Base-by-base conservation (phyloP, 2,888 invertebrate species). In the Amiota communis region DNA sequence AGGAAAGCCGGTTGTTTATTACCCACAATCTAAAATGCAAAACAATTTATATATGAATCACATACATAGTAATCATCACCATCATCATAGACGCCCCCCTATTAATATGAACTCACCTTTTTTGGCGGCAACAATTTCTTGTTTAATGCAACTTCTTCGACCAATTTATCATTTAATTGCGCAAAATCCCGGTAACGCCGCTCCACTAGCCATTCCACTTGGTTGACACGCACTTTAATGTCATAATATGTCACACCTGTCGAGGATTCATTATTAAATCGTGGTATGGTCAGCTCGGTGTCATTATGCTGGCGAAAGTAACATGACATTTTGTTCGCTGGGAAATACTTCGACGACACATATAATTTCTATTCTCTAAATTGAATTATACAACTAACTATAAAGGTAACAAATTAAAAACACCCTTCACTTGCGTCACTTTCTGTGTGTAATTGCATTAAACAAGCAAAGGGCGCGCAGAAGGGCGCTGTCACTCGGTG, bases 51-150 rank as follows among this genome's bases (percentile, higher is more conserved):
- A 23, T 23, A 23, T 23, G 23, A n/a, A n/a, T 9, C 0, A 11
- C 20, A 17, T 59, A n/a, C 11, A 17, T 17, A 0, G 1, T 1
- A 0, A 10, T n/a, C 12, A 13, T 12, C 13, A 8, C 12, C n/a
- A 20, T 15, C 11, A 10, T 17, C 17, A 11, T 20, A 72, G n/a
- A 46, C 57, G 67, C 67, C 53, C 47, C 11, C 20, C 2, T 57
- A n/a, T 53, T 8, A 59, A 59, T 15, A 3, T 59, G 11, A 15
- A 17, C 57, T 15, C 36, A 90, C 90, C 91, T 97, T 98, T 90
- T 99, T 98, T 0, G 97, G 97, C 12, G 98, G 98, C 15, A 98
- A 90, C 74, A 97, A 91, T 83, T 96, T 96, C 87, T 95, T 96
- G 9, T 95, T 93, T 4, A 97, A 93, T 70, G 95, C 95, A 89